phyloP scores from a whole-genome alignment of 2,888 invertebrate genomes.

The Acrobasis repandana region DNA sequence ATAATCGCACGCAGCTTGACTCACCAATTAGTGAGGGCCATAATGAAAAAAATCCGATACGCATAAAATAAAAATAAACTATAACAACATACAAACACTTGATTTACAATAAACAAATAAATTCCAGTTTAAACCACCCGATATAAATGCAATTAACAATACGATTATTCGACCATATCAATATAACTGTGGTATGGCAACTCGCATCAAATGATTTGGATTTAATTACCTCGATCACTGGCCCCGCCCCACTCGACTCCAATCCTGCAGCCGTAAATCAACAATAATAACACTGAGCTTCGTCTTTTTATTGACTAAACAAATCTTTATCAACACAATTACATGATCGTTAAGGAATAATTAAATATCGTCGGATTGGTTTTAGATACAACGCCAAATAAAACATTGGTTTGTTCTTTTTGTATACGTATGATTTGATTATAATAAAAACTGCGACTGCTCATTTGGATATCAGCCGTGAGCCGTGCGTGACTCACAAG shows the following conservation, averaged over 20 bases:
- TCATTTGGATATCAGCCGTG: constrained; percentile 2
- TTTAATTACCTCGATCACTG: constrained; percentile 71
- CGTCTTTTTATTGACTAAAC: constrained; percentile 66
- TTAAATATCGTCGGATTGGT: constrained; percentile 54
- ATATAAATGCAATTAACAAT: constrained; percentile 62
- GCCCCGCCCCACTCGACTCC: constrained; percentile 58
- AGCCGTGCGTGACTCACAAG: constrained; percentile 19
- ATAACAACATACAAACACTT: constrained; percentile 47
- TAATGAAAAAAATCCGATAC: constrained; percentile 14
- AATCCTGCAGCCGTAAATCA: constrained; percentile 69
- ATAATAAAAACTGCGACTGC: constrained; percentile 4
- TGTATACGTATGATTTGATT: constrained; percentile 2
- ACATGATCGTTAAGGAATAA: constrained; percentile 72
- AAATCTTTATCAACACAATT: constrained; percentile 77
- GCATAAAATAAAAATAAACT: constrained; percentile 14
- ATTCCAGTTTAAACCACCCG: constrained; percentile 49
- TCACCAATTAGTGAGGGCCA: constrained; percentile 54
- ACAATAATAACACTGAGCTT: constrained; percentile 64
- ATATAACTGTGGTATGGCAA: constrained; percentile 61
- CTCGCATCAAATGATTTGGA: constrained; percentile 64
- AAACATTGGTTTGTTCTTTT: background rate
- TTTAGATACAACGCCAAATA: constrained; percentile 32
- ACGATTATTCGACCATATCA: constrained; percentile 60
- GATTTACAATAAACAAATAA: constrained; percentile 47
- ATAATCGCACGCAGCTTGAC: constrained; percentile 53